Percentiles rank a stretch among this genome's conserved stretches.
Conservation (phyloP, 1,140 invertebrate genomes). For the Vanessa atalanta region DNA sequence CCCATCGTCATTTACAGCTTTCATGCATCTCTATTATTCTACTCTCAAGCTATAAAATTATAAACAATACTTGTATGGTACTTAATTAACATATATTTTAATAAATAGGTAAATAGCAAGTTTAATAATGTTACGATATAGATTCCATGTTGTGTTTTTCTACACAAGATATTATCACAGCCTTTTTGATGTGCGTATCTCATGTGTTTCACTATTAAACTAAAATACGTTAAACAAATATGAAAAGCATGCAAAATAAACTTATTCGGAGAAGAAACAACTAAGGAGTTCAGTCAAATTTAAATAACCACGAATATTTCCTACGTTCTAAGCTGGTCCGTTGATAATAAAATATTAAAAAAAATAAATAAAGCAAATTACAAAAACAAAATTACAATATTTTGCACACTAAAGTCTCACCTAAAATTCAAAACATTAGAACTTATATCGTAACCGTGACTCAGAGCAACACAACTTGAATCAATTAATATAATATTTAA, state of each 20-base stretch:
- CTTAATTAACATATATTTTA: slow-evolving; percentile 55
- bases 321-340: slow-evolving; percentile 1
- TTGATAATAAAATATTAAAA: slow-evolving; percentile 11
- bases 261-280: slow-evolving; percentile 20
- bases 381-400: slow-evolving; percentile 15
- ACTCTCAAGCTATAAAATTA: slow-evolving; percentile 61
- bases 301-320: slow-evolving; percentile 6
- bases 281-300: not conserved
- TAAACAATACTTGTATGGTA: slow-evolving; percentile 75
- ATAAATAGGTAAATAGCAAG: slow-evolving; percentile 54
- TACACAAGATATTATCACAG: slow-evolving; percentile 73
- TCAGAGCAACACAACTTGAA: slow-evolving; percentile 46
- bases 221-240: slow-evolving; percentile 45
- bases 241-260: slow-evolving; percentile 41
- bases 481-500: slow-evolving; percentile 5
- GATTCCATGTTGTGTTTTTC: slow-evolving; percentile 45
- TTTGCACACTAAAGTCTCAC: slow-evolving; percentile 47
- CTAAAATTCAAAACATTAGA: slow-evolving; percentile 43
- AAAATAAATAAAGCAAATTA: slow-evolving; percentile 1
- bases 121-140: slow-evolving; percentile 51
- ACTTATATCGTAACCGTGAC: slow-evolving; percentile 56
- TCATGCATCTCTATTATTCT: slow-evolving; percentile 56
- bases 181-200: slow-evolving; percentile 70
- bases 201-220: slow-evolving; percentile 37
- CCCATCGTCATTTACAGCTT: slow-evolving; percentile 58